Base-by-base conservation (phyloP, 2,888 invertebrate genomes). In the Nomada lathburiana region DNA sequence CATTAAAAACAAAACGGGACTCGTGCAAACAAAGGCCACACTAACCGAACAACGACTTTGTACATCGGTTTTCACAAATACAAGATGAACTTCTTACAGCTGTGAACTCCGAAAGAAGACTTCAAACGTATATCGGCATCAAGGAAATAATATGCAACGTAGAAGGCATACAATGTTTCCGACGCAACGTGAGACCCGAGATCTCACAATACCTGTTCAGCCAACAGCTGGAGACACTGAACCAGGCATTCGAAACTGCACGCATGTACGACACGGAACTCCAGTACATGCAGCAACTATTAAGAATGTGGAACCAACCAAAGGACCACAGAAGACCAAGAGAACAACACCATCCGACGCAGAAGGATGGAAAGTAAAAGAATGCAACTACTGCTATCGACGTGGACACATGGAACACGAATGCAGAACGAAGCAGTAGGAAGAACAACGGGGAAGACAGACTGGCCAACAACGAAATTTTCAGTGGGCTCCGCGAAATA, bases 381-480 rank as follows among this genome's bases (percentile, higher is more conserved):
- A 65, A 20, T 73, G 65, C 36, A 65, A 36, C 7, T 73, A 29
- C 11, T 73, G 65, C 47, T 44, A 68, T 9, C 60, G 52, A 16
- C 20, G 60, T 2, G 60, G 60, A 0, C 60, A 75, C n/a, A 68
- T 60, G 5, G 60, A 75, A 52, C 0, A 16, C 0, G 60, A 75
- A 16, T 75, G 67, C 60, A 11, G 74, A 0, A 67, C 67, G 0
- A 29, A 29, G 2, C 29, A 4, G 2, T 29, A 4, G 29, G 4
- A 29, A 4, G 29, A 29, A 29, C 29, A 29, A 29, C 29, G 29
- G 0, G 29, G 29, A 29, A 29, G 29, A 0, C 29, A 29, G 0
- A 29, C 29, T 0, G 29, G 0, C 2, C 29, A 29, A 2, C 29
- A 29, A 0, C 4, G 29, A 29, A 29, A 29, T 29, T 68, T 75